Base-by-base conservation (phyloP, 2,888 invertebrate genomes). In the Hermodice carunculata region DNA sequence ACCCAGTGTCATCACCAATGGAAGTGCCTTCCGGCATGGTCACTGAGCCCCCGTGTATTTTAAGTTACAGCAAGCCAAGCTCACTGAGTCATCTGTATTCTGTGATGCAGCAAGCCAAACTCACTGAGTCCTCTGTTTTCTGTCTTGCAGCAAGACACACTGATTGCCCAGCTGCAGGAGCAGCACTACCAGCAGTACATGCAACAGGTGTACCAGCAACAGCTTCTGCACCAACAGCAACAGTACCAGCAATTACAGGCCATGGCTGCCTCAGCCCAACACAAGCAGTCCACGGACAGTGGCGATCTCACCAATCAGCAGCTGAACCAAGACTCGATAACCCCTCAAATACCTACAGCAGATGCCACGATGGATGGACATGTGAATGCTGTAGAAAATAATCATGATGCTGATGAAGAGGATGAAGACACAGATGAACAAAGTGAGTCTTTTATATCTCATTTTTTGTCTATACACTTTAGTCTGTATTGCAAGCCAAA, bases 111-210 rank as follows among this genome's bases (percentile, higher is more conserved):
- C n/a, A n/a, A n/a, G n/a, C n/a, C n/a, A n/a, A n/a, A n/a, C n/a
- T n/a, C n/a, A n/a, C n/a, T n/a, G n/a, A n/a, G n/a, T n/a, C n/a
- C n/a, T n/a, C 22, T 46, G 11, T 46, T 17, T 56, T n/a, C 51
- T 46, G 42, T 59, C 59, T 80, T 82, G 40, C 92, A 98, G 89
- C 99, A 99, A 89, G 96, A 94, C 0, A 91, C 94, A 44, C 89
- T 99, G 29, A 95, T 99, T 64, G 90, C 93, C 61, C 98, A 98
- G 83, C 88, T 99, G 49, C 99, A 99, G 87, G 98, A 98, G 78
- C 97, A 99, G 81, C 99, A 99, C 86, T 99, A 97, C 85, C 95
- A 97, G 83, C 98, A 98, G 82, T 99, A 99, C 86, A 96, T 99
- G 91, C 95, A 97, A 79, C 98, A 98, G 85, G 88, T 98, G 42